Conservation (phyloP, 2,797 vertebrate genomes). For the Lemur catta region DNA sequence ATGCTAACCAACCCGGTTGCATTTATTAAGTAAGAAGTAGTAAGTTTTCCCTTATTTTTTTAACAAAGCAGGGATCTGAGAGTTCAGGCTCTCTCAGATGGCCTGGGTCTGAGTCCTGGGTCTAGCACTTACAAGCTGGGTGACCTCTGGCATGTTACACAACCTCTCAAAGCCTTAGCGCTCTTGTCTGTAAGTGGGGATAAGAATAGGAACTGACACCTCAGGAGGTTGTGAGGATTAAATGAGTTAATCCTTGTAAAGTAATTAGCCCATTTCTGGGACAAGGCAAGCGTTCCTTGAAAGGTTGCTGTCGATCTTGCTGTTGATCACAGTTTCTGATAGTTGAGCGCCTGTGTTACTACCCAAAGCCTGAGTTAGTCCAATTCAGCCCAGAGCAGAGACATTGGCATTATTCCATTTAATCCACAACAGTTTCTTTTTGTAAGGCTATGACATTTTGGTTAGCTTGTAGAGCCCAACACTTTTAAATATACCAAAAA, state of each 20-base stretch:
- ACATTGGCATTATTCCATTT: background rate
- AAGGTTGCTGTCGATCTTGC: background rate
- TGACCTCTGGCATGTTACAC: background rate
- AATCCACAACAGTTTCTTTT: background rate
- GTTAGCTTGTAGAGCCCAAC: background rate
- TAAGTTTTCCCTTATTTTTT: background rate
- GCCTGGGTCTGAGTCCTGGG: background rate
- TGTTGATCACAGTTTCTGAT: background rate
- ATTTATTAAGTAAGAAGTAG: background rate
- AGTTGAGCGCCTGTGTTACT: background rate
- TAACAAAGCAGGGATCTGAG: background rate
- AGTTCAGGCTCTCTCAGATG: background rate
- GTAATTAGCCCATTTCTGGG: background rate
- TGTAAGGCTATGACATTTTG: background rate
- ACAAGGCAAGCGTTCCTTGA: background rate
- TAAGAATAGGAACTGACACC: background rate
- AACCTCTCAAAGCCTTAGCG: background rate
- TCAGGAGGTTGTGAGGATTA: background rate
- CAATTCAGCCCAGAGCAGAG: background rate
- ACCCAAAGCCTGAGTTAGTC: background rate
- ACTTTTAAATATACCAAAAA: slow-evolving; percentile 34
- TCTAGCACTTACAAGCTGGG: background rate
- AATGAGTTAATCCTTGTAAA: background rate
- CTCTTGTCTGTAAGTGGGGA: background rate
- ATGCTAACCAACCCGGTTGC: background rate